Conservation (phyloP, 1,140 invertebrate genomes). For the Cotesia typhae region DNA sequence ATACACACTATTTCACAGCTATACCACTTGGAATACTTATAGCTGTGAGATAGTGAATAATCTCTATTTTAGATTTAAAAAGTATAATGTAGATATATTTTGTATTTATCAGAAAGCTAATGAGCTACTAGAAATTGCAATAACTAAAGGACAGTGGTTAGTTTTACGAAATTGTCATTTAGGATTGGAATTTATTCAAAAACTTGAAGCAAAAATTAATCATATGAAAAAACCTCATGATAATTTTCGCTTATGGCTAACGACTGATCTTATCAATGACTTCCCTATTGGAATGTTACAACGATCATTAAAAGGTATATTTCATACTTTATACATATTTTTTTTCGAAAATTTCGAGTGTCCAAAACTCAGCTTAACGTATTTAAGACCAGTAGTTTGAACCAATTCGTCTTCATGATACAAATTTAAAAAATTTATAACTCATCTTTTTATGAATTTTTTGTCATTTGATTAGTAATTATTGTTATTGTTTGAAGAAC, state of each 20-base stretch:
- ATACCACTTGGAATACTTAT: too few relatives aligned
- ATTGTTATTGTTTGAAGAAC: too few relatives aligned
- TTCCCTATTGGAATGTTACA: constrained; percentile 92
- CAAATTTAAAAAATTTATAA: too few relatives aligned
- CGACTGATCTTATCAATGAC: constrained; percentile 82
- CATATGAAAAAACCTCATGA: constrained; percentile 81
- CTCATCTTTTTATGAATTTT: too few relatives aligned
- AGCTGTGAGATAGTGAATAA: not conserved
- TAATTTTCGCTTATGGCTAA: constrained; percentile 92
- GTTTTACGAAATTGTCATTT: constrained; percentile 92
- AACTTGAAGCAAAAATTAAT: constrained; percentile 85
- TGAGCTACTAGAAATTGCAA: constrained; percentile 75
- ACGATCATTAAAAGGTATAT: constrained; percentile 80
- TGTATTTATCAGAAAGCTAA: constrained; percentile 71
- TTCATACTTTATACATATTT: not conserved
- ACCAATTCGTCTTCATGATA: too few relatives aligned
- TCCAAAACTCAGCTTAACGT: too few relatives aligned
- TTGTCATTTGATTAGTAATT: too few relatives aligned
- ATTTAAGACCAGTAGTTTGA: too few relatives aligned
- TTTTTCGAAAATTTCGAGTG: too few relatives aligned
- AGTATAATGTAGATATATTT: not conserved
- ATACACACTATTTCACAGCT: too few relatives aligned
- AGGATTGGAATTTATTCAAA: constrained; percentile 78
- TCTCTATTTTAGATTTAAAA: not conserved
- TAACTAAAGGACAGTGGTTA: constrained; percentile 84